phyloP scores from a whole-genome alignment of 1,140 invertebrate species.

The Pachyrhynchus sulphureomaculatus region DNA sequence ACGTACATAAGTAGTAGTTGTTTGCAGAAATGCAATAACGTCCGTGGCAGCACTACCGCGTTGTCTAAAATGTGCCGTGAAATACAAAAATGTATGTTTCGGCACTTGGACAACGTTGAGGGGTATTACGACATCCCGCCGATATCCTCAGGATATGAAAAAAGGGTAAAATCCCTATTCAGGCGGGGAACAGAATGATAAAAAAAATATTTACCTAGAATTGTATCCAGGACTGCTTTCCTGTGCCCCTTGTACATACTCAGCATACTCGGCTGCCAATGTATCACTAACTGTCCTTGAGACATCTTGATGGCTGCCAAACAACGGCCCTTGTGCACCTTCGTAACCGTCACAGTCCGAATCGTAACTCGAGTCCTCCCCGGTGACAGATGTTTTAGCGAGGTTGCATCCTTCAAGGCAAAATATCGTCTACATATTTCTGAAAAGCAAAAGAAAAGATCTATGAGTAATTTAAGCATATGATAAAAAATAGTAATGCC shows the following conservation, averaged over 20 bases:
- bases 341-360: conserved; percentile 74
- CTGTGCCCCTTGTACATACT: conserved; percentile 67
- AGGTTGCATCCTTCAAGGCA: conserved; percentile 52
- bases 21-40: too few relatives aligned
- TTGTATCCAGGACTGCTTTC: conserved; percentile 54
- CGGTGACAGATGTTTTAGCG: conserved; percentile 57
- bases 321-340: conserved; percentile 9
- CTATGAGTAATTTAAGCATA: too few relatives aligned
- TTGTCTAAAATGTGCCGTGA: too few relatives aligned
- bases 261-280: conserved; percentile 78
- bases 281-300: conserved; percentile 81
- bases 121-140: too few relatives aligned
- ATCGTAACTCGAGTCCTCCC: conserved; percentile 85
- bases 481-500: too few relatives aligned
- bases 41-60: too few relatives aligned
- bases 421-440: conserved; percentile 60
- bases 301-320: conserved; percentile 66
- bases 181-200: too few relatives aligned
- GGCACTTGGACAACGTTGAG: too few relatives aligned
- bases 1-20: too few relatives aligned
- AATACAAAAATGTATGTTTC: too few relatives aligned
- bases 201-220: conserved; percentile 47
- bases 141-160: too few relatives aligned
- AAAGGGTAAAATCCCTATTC: too few relatives aligned
- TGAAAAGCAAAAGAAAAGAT: conserved; percentile 48